Base-by-base conservation (phyloP, 2,797 vertebrate species). In the Crenuchus spilurus region DNA sequence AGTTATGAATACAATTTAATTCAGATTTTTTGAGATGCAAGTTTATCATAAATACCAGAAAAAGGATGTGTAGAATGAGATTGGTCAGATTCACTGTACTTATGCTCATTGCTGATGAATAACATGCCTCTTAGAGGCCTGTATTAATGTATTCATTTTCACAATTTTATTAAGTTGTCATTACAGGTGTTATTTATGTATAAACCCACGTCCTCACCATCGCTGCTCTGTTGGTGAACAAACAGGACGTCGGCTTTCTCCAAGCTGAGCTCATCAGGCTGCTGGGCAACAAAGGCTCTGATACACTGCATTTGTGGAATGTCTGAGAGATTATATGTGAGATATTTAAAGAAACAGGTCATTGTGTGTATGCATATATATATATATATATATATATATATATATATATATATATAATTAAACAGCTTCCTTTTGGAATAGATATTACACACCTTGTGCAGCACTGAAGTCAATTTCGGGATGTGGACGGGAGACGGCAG, bases 171-270 rank as follows among this genome's bases (percentile, higher is more conserved):
- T 52, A 61, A 2, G 14, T 1, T 20, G n/a, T n/a, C n/a, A 16
- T 1, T 41, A 0, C 0, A 0, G 0, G n/a, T n/a, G n/a, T n/a
- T n/a, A n/a, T n/a, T n/a, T n/a, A n/a, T n/a, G n/a, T n/a, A n/a
- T n/a, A n/a, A n/a, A n/a, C n/a, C 6, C 18, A 54, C 10, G 31
- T 54, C 69, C 94, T 95, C 87, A 99, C 97, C 91, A 20, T 99
- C 97, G 1, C 84, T 94, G 87, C 93, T 96, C 61, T 94, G 87
- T 84, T 94, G 92, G 72, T 93, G 95, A 74, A 97, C 93, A 80
- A 98, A 90, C 52, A 98, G 84, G 54, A 98, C 90, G 0, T 99
- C 96, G 0, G 97, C 97, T 87, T 99, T 99, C 86, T 99, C 97
- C 71, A 99, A 85, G 0, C 93, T 95, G 79, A 98, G 67, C 82